A percentile compares a stretch with the other conserved stretches of the same genome.
Evolutionary conservation across 2,113 vertebrate species (phyloP).

Genomic region (Boulengeromyrus knoepffleri): DNA sequence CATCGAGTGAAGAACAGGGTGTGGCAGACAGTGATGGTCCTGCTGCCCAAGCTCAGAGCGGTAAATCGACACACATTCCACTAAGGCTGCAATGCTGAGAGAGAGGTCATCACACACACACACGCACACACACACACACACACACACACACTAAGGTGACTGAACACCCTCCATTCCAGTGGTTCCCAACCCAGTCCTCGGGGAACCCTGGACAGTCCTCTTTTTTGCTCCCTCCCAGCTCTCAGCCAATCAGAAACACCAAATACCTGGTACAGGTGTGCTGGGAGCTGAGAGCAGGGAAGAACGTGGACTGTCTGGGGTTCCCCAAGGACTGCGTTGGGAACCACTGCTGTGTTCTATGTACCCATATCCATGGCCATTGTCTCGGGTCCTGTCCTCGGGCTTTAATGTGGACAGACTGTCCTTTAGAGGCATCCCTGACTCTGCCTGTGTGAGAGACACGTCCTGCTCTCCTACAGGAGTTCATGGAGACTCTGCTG

Average conservation of each 20-base stretch:
- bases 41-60: constrained; percentile 76
- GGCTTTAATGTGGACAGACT: not conserved
- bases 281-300: too few relatives aligned
- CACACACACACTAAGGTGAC: not conserved
- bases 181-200: too few relatives aligned
- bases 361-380: not conserved
- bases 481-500: constrained; percentile 66
- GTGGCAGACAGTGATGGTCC: constrained; percentile 82
- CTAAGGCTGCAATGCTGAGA: not conserved
- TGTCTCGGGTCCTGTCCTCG: not conserved
- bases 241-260: too few relatives aligned
- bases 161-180: not conserved
- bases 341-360: not conserved
- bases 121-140: not conserved
- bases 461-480: constrained; percentile 52
- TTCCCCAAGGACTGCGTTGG: too few relatives aligned
- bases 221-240: too few relatives aligned
- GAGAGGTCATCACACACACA: not conserved
- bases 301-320: too few relatives aligned
- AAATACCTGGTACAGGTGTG: too few relatives aligned
- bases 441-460: not conserved
- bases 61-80: constrained; percentile 47
- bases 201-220: too few relatives aligned
- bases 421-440: not conserved
- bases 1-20: constrained; percentile 82